Evolutionary conservation across 2,113 vertebrate species (phyloP), one percentile per base, ranked within the genome.

Genomic region (Gasterosteus aculeatus): DNA sequence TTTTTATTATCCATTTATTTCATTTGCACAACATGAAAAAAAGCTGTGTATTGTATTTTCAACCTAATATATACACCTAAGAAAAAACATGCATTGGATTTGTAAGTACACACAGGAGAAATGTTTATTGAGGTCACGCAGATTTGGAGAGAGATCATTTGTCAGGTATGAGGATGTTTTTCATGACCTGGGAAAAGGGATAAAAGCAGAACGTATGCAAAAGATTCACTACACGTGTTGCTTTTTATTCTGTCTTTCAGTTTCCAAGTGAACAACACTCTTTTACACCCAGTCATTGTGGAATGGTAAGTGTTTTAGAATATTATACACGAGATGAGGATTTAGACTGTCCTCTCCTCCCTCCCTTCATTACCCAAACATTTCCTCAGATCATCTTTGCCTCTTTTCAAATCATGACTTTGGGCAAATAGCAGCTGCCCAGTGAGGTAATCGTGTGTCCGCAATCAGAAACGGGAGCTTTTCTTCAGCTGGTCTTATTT

Each of bases 281-380:
- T 95, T 70, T 92, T 97, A 72, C 95, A 99, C 76, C 96, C 97
- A 5, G 95, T 97, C 86, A 97, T 97, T 31, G 95, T 96, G 58
- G 97, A 98, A 89, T 99, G 97, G 96, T 99, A 75, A 94, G 65
- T 12, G n/a, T 22, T 16, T 18, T 4, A 3, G 10, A 22, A 61
- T 56, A 49, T n/a, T 19, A 62, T 42, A 42, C 22, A 51, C 18
- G n/a, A 19, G 1, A 35, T 41, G 7, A 38, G 2, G 62, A 42
- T 33, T 10, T 15, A 60, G 33, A 49, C 42, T 39, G 3, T 22
- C 14, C 38, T 29, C 15, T 16, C 11, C 15, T 11, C 41, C 6
- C 6, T 44, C 5, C 19, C 3, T 18, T 41, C 31, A n/a, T 10
- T 10, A 31, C 26, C 44, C 18, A 18, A 57, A 60, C 10, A 19